phyloP scores from a whole-genome alignment of 2,113 vertebrate species.

The Cyphomyrus plagiostoma region DNA sequence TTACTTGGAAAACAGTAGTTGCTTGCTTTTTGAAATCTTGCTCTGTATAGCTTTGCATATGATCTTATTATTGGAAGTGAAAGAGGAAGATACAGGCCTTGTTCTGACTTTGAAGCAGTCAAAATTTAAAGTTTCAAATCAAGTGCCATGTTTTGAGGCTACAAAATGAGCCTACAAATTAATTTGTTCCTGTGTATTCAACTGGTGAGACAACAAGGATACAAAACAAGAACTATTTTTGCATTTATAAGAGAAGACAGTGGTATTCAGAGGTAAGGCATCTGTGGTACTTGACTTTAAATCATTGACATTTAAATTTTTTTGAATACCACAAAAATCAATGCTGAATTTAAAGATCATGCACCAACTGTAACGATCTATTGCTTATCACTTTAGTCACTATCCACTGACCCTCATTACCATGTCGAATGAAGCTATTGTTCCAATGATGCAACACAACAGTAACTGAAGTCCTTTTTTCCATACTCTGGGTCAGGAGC shows the following conservation, averaged over 20 bases:
- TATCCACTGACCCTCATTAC: neutral
- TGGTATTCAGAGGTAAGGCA: neutral
- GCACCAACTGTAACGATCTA: neutral
- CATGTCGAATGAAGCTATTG: neutral
- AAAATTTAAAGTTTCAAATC: conserved; percentile 69
- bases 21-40: neutral
- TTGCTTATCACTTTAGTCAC: neutral
- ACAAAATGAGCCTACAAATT: conserved; percentile 40
- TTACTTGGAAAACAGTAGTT: neutral
- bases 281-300: neutral
- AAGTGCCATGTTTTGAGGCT: conserved; percentile 64
- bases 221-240: neutral
- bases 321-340: neutral
- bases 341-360: neutral
- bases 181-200: conserved; percentile 61
- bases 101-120: conserved; percentile 14
- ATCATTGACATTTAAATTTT: no score
- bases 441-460: neutral
- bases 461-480: neutral
- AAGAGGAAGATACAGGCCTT: neutral
- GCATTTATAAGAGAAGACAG: neutral
- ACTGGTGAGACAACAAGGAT: conserved; percentile 45
- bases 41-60: neutral
- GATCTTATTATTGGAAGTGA: neutral
- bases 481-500: neutral